phyloP scores from a whole-genome alignment of 2,113 vertebrate species.

The Chrysemys picta region DNA sequence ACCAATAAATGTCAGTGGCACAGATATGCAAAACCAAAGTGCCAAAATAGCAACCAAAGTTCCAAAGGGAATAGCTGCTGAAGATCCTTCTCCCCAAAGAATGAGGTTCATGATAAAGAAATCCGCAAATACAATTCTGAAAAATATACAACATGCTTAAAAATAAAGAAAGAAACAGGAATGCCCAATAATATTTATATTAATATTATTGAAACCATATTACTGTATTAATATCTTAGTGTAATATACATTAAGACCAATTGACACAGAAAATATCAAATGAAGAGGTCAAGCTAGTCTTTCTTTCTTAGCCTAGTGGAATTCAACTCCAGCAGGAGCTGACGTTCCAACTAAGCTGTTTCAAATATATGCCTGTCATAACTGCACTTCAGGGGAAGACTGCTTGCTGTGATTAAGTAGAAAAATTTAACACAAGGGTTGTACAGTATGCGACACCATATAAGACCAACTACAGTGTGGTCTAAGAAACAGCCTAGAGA shows the following conservation, averaged over 20 bases:
- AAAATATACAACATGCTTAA: constrained; percentile 65
- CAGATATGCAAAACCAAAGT: constrained; percentile 98
- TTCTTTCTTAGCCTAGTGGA: constrained; percentile 45
- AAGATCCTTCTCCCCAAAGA: constrained; percentile 98
- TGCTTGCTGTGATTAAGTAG: constrained; percentile 58
- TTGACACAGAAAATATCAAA: constrained; percentile 18
- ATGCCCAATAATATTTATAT: constrained; percentile 7
- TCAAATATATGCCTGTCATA: constrained; percentile 55
- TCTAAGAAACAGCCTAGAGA: constrained; percentile 25
- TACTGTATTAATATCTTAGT: not conserved
- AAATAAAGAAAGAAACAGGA: constrained; percentile 39
- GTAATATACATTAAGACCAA: not conserved
- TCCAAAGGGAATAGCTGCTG: constrained; percentile 95
- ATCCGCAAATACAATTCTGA: constrained; percentile 96
- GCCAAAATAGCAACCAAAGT: constrained; percentile 96
- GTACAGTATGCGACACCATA: constrained; percentile 38
- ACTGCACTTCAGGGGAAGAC: constrained; percentile 49
- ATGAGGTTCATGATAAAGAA: constrained; percentile 99
- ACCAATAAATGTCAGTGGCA: constrained; percentile 94
- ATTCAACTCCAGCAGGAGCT: constrained; percentile 59
- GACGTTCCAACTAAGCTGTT: constrained; percentile 48
- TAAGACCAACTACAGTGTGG: constrained; percentile 5
- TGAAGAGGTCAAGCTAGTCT: constrained; percentile 34
- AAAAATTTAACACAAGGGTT: constrained; percentile 40
- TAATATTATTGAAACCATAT: not conserved